Percentiles rank a stretch among this genome's conserved stretches.
These are phyloP conservation scores for Ageneiosus marmoratus DNA, from an alignment of 2,113 vertebrate species.

Conservation along the genomic window DNA sequence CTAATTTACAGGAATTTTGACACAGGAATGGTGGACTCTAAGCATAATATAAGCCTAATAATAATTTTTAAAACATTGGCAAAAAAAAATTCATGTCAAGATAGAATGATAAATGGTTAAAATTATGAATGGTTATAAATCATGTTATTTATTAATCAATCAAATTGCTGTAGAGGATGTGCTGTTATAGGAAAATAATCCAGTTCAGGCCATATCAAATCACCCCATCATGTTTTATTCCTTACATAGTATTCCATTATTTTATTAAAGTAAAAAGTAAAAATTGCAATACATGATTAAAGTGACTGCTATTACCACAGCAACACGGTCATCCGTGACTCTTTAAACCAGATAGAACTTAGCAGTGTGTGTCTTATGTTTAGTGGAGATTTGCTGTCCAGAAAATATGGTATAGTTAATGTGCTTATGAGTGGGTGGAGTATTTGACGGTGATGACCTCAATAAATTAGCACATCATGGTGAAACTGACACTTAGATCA, in stretches of 20 bases:
- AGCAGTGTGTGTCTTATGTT: background rate
- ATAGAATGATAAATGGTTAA: background rate
- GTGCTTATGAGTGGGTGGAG: background rate
- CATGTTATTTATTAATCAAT: background rate
- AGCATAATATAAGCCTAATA: background rate
- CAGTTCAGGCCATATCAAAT: background rate
- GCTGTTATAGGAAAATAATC: background rate
- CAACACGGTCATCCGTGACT: background rate
- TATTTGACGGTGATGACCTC: background rate
- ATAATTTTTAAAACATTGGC: too few species aligned
- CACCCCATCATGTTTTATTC: background rate
- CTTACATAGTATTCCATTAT: background rate
- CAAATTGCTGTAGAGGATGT: background rate
- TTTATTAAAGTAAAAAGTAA: too few species aligned
- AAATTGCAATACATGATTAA: too few species aligned
- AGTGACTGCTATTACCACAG: background rate
- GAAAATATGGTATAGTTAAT: slow-evolving; percentile 11
- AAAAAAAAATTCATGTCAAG: too few species aligned
- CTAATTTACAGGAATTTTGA: background rate
- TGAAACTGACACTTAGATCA: background rate
- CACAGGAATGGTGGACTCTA: background rate
- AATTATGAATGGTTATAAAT: background rate
- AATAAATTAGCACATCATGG: background rate
- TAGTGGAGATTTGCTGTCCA: background rate
- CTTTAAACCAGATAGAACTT: background rate